A percentile compares a stretch with the other conserved stretches of the same genome.
Evolutionary conservation across 2,113 vertebrate genomes (phyloP).

Genomic region (Nasalis larvatus): DNA sequence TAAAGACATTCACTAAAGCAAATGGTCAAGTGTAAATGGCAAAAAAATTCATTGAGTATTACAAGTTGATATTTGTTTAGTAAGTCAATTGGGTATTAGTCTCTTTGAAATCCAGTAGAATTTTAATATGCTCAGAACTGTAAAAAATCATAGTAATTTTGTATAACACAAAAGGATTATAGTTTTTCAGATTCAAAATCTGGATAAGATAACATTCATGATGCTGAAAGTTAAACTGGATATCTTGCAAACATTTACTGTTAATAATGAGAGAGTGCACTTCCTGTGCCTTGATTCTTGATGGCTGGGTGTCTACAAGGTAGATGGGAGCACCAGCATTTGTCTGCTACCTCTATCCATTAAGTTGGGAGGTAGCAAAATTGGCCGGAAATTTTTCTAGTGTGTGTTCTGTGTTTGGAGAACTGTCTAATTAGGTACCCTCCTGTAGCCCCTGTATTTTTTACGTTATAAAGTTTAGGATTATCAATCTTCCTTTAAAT

Average conservation of each 20-base stretch:
- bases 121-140: conserved; percentile 63
- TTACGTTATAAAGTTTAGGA: conserved; percentile 49
- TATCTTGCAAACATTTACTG: conserved; percentile 60
- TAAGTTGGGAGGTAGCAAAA: conserved; percentile 63
- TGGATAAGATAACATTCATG: conserved; percentile 54
- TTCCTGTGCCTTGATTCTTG: conserved; percentile 47
- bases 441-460: conserved; percentile 59
- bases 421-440: conserved; percentile 58
- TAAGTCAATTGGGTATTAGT: conserved; percentile 65
- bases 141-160: conserved; percentile 69
- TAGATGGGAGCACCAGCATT: conserved; percentile 75
- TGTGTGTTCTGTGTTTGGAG: conserved; percentile 60
- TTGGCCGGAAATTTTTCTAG: conserved; percentile 67
- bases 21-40: conserved; percentile 69
- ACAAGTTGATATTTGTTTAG: conserved; percentile 62
- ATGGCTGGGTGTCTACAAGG: conserved; percentile 68
- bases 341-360: conserved; percentile 66
- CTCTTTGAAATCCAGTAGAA: conserved; percentile 70
- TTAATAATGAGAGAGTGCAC: conserved; percentile 50
- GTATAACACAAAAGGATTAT: conserved; percentile 40
- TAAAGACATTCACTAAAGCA: conserved; percentile 77
- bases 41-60: conserved; percentile 70
- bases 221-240: conserved; percentile 50
- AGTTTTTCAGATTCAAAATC: conserved; percentile 58
- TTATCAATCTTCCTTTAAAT: conserved; percentile 57